Conservation (phyloP, 2,888 invertebrate species). For the Aporophyla lueneburgensis region DNA sequence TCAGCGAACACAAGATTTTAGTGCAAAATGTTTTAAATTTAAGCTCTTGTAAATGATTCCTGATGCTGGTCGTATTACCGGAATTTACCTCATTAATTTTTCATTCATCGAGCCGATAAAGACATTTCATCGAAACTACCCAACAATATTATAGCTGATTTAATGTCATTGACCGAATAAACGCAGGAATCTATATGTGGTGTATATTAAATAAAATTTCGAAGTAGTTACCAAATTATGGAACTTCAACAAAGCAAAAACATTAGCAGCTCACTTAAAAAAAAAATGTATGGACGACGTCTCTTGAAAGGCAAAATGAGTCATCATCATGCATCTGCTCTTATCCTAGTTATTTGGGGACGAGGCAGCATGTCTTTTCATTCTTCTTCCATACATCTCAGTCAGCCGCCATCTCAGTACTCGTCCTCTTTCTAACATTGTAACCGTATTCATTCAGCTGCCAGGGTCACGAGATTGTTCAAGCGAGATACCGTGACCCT, state of each 20-base stretch:
- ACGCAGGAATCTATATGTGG: background rate
- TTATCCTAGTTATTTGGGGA: background rate
- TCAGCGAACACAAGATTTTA: background rate
- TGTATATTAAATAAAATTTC: background rate
- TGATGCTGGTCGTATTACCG: background rate
- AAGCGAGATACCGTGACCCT: too few species aligned
- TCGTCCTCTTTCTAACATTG: too few species aligned
- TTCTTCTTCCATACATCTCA: background rate
- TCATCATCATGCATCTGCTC: background rate
- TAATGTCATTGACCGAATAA: background rate
- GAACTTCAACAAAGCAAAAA: background rate
- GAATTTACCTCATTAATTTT: background rate
- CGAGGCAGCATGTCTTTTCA: background rate
- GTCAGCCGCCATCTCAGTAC: background rate
- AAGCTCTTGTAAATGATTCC: background rate
- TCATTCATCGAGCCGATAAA: too few species aligned
- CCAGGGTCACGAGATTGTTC: too few species aligned
- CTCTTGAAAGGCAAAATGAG: background rate
- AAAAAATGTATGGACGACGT: background rate
- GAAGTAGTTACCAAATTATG: background rate
- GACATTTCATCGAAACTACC: background rate
- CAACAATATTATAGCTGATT: background rate
- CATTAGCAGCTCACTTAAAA: background rate
- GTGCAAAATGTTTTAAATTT: background rate
- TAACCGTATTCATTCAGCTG: too few species aligned